Evolutionary conservation across 2,113 vertebrate species (phyloP).

Genomic region (Pseudolaguvia tuberculata): DNA sequence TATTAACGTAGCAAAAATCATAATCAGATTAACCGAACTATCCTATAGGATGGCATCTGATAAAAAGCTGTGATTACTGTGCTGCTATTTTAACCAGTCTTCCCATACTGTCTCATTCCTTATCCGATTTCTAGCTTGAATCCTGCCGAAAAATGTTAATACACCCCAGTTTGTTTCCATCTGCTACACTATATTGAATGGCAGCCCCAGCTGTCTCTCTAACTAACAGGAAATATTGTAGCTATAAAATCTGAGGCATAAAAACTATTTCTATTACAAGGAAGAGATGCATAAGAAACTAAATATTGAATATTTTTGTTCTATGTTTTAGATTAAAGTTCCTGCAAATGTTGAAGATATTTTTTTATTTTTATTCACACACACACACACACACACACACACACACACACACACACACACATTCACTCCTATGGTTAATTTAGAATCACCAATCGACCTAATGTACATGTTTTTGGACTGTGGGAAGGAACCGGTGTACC

Average conservation of each 20-base stretch:
- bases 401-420: too few relatives aligned
- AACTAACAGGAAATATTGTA: slow-evolving; percentile 3
- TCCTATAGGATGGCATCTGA: not conserved
- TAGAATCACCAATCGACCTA: too few relatives aligned
- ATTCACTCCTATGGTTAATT: too few relatives aligned
- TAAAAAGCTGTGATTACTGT: not conserved
- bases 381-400: too few relatives aligned
- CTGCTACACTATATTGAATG: slow-evolving; percentile 15
- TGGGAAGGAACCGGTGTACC: too few relatives aligned
- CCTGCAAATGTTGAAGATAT: too few relatives aligned
- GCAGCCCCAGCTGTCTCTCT: slow-evolving; percentile 23
- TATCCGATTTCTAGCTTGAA: not conserved
- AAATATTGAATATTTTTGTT: not conserved
- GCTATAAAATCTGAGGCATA: slow-evolving; percentile 13
- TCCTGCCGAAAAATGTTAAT: slow-evolving; percentile 17
- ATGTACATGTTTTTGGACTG: too few relatives aligned
- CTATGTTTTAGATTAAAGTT: too few relatives aligned
- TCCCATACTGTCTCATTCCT: slow-evolving; percentile 9
- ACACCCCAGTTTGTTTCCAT: slow-evolving; percentile 30
- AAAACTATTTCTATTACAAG: not conserved
- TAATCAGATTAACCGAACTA: not conserved
- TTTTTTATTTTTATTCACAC: too few relatives aligned
- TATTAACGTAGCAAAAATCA: slow-evolving; percentile 6
- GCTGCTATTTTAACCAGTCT: slow-evolving; percentile 1
- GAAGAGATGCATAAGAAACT: not conserved